phyloP scores from a whole-genome alignment of 2,888 invertebrate genomes.

The Mechanitis mazaeus region DNA sequence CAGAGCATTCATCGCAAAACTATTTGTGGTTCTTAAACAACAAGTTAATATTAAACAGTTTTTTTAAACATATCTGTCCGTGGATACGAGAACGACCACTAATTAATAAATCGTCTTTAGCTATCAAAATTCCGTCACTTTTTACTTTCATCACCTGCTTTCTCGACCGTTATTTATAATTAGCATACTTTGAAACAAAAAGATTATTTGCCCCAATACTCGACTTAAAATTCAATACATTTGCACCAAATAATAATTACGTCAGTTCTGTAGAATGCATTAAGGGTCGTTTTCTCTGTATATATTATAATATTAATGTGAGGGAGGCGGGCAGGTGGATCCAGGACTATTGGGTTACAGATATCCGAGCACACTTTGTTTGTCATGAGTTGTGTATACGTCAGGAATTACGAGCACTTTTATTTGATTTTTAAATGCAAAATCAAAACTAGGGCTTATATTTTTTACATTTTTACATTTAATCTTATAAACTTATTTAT shows the following conservation, averaged over 20 bases:
- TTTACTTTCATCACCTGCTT: constrained; percentile 59
- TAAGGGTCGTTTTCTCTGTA: constrained; percentile 60
- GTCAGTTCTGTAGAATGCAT: constrained; percentile 59
- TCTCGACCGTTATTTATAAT: constrained; percentile 51
- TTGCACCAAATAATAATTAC: constrained; percentile 74
- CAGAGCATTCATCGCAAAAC: too few relatives aligned
- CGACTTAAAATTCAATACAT: constrained; percentile 66
- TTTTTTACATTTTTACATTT: too few relatives aligned
- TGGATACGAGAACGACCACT: neutral
- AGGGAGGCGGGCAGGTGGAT: constrained; percentile 49
- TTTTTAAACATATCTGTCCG: neutral
- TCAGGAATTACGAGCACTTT: constrained; percentile 11
- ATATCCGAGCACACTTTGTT: constrained; percentile 20
- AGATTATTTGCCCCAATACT: constrained; percentile 57
- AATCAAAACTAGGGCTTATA: too few relatives aligned
- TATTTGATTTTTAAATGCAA: constrained; percentile 1
- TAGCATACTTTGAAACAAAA: constrained; percentile 64
- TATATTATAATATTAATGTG: constrained; percentile 66
- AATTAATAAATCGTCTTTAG: neutral
- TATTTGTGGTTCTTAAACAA: neutral
- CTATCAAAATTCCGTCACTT: constrained; percentile 51
- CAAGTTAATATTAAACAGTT: neutral
- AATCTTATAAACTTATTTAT: too few relatives aligned
- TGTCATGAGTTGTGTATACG: constrained; percentile 18
- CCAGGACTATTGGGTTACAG: constrained; percentile 60